Conservation (phyloP, 1,140 invertebrate species). For the Harpegnathos saltator region DNA sequence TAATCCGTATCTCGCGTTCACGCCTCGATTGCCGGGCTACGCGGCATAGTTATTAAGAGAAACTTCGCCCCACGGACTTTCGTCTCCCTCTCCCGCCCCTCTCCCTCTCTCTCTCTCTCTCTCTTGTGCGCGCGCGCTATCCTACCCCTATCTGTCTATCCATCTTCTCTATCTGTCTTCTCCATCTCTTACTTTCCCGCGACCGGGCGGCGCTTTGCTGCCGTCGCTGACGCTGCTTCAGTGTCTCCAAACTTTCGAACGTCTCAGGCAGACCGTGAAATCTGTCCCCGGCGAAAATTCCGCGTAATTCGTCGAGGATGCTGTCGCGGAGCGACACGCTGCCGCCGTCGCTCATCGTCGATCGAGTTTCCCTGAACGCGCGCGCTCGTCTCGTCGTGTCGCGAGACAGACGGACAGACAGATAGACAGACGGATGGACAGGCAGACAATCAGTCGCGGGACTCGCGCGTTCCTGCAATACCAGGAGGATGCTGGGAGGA, state of each 20-base stretch:
- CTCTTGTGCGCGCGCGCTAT: background rate
- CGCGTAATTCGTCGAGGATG: conserved; percentile 67
- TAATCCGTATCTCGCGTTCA: conserved; percentile 80
- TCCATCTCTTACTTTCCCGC: conserved; percentile 56
- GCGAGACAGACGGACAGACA: background rate
- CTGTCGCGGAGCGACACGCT: conserved; percentile 32
- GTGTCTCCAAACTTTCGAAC: conserved; percentile 76
- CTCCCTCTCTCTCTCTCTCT: background rate
- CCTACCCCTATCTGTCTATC: conserved; percentile 8
- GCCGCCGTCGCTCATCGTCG: conserved; percentile 58
- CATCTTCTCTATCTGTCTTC: conserved; percentile 45
- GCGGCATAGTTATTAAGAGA: conserved; percentile 79
- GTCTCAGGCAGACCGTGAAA: conserved; percentile 78
- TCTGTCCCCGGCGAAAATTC: conserved; percentile 75
- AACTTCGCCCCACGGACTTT: conserved; percentile 72
- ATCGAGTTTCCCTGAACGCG: conserved; percentile 48
- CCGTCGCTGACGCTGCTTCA: conserved; percentile 58
- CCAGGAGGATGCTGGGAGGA: background rate
- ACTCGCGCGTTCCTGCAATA: conserved; percentile 49
- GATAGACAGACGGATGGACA: background rate
- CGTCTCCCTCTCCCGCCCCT: background rate
- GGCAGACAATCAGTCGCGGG: conserved; percentile 56
- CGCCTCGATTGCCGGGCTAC: conserved; percentile 74
- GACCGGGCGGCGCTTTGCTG: conserved; percentile 29
- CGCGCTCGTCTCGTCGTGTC: conserved; percentile 37